A percentile compares a stretch with the other conserved stretches of the same genome.
phyloP scores from a whole-genome alignment of 2,113 vertebrate genomes.

The Tetrao urogallus region DNA sequence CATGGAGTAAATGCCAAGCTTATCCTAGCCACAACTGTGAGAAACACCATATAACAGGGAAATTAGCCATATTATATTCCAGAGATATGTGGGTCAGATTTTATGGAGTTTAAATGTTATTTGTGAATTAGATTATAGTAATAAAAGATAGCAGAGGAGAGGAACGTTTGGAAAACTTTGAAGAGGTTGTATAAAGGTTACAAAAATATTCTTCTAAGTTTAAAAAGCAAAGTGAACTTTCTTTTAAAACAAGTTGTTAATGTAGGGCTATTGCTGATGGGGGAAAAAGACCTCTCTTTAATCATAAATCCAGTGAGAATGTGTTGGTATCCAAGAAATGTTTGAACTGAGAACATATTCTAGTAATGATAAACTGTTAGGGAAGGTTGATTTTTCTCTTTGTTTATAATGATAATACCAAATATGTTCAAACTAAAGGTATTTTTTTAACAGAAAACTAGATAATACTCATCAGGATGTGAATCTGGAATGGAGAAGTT shows the following conservation, averaged over 20 bases:
- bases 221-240: conserved; percentile 45
- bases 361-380: neutral
- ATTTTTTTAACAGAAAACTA: conserved; percentile 8
- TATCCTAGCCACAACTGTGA: neutral
- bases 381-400: conserved; percentile 13
- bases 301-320: conserved; percentile 50
- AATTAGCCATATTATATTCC: neutral
- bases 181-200: conserved; percentile 60
- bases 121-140: conserved; percentile 66
- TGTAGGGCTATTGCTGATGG: conserved; percentile 39
- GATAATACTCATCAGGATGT: neutral
- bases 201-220: conserved; percentile 51
- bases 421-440: conserved; percentile 40
- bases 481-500: neutral
- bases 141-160: conserved; percentile 56
- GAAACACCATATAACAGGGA: neutral
- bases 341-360: conserved; percentile 34
- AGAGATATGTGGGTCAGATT: conserved; percentile 39
- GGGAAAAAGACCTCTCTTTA: conserved; percentile 31
- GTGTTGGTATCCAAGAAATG: conserved; percentile 45
- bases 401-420: conserved; percentile 31
- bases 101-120: conserved; percentile 52
- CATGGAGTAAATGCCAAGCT: neutral
- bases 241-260: conserved; percentile 59
- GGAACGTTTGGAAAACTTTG: conserved; percentile 31